A percentile compares a stretch with the other conserved stretches of the same genome.
Evolutionary conservation across 2,888 invertebrate genomes (phyloP).

Genomic region (Periphyllus acericola): DNA sequence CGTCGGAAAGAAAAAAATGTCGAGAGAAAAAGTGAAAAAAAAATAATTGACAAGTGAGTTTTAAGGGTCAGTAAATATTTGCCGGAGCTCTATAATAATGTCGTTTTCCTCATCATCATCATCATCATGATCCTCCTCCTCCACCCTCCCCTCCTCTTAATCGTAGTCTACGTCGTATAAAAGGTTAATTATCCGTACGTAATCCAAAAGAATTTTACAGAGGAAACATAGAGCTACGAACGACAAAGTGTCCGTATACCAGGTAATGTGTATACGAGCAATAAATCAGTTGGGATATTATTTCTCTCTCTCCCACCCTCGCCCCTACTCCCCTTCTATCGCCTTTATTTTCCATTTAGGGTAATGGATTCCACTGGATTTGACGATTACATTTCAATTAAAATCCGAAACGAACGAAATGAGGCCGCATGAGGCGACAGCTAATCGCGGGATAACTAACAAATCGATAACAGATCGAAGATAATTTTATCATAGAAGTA

Average conservation of each 20-base stretch:
- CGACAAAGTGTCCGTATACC: neutral
- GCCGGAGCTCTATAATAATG: neutral
- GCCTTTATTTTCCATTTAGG: neutral
- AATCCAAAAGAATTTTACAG: constrained; percentile 28
- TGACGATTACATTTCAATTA: constrained; percentile 22
- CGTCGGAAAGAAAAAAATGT: neutral
- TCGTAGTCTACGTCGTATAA: neutral
- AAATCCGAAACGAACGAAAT: neutral
- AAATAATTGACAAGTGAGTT: constrained; percentile 40
- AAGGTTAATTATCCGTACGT: constrained; percentile 52
- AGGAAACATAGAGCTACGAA: neutral
- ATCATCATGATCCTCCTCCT: neutral
- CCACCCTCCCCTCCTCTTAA: neutral
- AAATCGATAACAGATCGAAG: neutral
- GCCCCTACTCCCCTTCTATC: no score
- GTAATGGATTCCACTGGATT: constrained; percentile 26
- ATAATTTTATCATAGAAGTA: neutral
- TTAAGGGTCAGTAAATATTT: constrained; percentile 41
- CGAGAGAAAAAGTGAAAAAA: neutral
- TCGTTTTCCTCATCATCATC: neutral
- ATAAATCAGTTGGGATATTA: constrained; percentile 37
- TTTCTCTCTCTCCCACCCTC: neutral
- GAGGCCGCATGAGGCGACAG: neutral
- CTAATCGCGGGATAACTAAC: neutral
- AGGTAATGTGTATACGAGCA: constrained; percentile 4